Percentiles rank a stretch among this genome's conserved stretches.
These are phyloP conservation scores for Aphelenchoides avenae DNA, from an alignment of 1,140 invertebrate species.

Conservation along the genomic window DNA sequence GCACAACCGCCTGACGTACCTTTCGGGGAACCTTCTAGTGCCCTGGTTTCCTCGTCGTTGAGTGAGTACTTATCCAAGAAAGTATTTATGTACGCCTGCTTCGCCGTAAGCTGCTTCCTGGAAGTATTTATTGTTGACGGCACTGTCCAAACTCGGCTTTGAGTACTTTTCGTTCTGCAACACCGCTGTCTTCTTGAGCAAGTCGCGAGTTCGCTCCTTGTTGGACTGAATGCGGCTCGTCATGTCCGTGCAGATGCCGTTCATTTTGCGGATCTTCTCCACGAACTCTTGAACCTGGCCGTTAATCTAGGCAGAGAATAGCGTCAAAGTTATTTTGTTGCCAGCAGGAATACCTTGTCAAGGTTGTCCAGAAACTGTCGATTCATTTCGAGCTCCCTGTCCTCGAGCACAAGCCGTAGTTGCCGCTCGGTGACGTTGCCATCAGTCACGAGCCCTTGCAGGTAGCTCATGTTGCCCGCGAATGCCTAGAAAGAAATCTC, in stretches of 20 bases:
- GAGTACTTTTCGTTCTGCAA: conserved; percentile 57
- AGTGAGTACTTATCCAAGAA: conserved; percentile 54
- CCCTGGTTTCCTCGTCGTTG: conserved; percentile 48
- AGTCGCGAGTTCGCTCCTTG: conserved; percentile 52
- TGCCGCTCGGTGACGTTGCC: conserved; percentile 38
- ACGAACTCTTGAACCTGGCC: conserved; percentile 48
- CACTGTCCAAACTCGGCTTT: no score
- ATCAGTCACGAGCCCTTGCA: no score
- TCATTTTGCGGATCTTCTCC: conserved; percentile 51
- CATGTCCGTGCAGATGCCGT: conserved; percentile 50
- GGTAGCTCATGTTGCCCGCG: no score
- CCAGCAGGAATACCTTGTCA: no score
- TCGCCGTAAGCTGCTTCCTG: conserved; percentile 40
- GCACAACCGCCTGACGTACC: no score
- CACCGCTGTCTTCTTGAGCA: conserved; percentile 47
- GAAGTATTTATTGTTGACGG: conserved; percentile 11
- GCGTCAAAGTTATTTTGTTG: no score
- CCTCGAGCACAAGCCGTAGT: conserved; percentile 40
- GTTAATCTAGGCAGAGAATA: no score
- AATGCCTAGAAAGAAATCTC: no score
- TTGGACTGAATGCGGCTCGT: conserved; percentile 55
- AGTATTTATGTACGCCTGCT: conserved; percentile 48
- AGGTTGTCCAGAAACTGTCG: conserved; percentile 45
- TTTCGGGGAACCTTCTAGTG: no score
- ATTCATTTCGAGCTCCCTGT: conserved; percentile 51